phyloP scores from a whole-genome alignment of 2,888 invertebrate species.

The Dromius quadrimaculatus region DNA sequence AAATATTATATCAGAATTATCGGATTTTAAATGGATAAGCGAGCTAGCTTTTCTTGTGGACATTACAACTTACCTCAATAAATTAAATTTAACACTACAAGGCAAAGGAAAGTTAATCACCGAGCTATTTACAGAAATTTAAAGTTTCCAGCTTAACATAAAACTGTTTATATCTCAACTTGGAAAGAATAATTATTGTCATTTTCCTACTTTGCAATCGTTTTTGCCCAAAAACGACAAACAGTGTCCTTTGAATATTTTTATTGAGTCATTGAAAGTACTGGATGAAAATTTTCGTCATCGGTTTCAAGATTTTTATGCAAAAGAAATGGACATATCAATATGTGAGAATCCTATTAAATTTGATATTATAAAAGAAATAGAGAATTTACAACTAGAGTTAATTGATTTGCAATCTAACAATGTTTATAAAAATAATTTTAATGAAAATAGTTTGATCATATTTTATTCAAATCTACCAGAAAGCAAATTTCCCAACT shows the following conservation, averaged over 20 bases:
- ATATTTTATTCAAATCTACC: conserved; percentile 53
- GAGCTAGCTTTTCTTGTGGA: conserved; percentile 34
- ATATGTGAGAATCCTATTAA: conserved; percentile 55
- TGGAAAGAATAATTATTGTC: conserved; percentile 55
- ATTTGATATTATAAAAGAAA: conserved; percentile 55
- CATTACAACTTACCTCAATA: conserved; percentile 22
- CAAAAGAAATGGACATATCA: conserved; percentile 54
- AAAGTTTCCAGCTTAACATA: conserved; percentile 53
- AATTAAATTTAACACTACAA: conserved; percentile 42
- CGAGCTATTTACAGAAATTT: too few species aligned
- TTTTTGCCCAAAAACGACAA: conserved; percentile 54
- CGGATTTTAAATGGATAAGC: conserved; percentile 20
- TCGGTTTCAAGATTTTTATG: conserved; percentile 54
- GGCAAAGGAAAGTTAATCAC: conserved; percentile 45
- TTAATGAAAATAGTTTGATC: conserved; percentile 54
- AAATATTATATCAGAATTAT: conserved; percentile 10
- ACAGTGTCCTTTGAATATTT: conserved; percentile 54
- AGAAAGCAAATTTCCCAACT: conserved; percentile 46
- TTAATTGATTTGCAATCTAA: conserved; percentile 43
- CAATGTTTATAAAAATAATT: conserved; percentile 53
- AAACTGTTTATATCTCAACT: conserved; percentile 53
- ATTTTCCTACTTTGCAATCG: conserved; percentile 55
- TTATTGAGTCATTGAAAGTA: conserved; percentile 52
- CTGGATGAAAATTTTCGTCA: conserved; percentile 54
- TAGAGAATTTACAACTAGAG: conserved; percentile 26